These are phyloP conservation scores for Gopherus flavomarginatus DNA, from an alignment of 2,113 vertebrate genomes.

Conservation along the genomic window DNA sequence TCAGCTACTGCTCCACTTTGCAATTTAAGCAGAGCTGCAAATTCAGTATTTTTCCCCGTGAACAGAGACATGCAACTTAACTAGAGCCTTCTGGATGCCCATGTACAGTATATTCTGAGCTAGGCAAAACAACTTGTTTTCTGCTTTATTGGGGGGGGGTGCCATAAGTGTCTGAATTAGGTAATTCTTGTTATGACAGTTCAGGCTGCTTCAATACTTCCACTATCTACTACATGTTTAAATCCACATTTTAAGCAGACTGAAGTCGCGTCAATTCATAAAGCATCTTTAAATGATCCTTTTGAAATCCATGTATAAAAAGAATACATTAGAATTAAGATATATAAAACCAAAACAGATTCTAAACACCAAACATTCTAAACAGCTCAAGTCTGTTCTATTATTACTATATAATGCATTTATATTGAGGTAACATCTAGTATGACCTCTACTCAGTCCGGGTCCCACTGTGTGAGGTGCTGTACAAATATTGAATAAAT, in stretches of 20 bases:
- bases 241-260: neutral
- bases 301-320: rapidly evolving
- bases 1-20: neutral
- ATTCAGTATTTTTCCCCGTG: neutral
- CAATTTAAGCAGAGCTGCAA: too few species aligned
- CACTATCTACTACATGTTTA: neutral
- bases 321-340: neutral
- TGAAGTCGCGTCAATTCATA: neutral
- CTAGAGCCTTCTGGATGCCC: neutral
- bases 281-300: neutral
- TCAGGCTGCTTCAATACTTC: neutral
- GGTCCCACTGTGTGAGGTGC: neutral
- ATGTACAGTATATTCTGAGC: rapidly evolving
- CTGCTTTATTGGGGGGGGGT: neutral
- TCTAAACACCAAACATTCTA: neutral
- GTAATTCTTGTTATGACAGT: neutral
- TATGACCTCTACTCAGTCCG: neutral
- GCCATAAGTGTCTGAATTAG: neutral
- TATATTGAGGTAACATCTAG: neutral
- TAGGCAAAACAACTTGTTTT: neutral
- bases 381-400: neutral
- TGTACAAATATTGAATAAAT: neutral
- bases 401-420: neutral
- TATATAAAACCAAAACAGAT: neutral
- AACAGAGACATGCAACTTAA: neutral